phyloP scores from a whole-genome alignment of 1,140 invertebrate species.

The Drosophila auraria region DNA sequence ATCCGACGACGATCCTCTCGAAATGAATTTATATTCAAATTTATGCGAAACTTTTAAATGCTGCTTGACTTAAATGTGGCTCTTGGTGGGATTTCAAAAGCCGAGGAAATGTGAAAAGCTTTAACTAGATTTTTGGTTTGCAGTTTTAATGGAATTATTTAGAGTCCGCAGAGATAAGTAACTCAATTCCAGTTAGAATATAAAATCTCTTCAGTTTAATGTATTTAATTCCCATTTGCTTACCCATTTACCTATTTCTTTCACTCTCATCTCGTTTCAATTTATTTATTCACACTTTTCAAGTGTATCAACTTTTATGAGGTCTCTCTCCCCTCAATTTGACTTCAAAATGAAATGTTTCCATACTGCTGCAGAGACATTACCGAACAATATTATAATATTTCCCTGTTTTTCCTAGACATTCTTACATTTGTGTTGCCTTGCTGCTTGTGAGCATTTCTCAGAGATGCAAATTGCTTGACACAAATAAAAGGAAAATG shows the following conservation, averaged over 20 bases:
- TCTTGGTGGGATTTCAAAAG: background rate
- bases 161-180: background rate
- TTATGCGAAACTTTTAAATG: slow-evolving; percentile 53
- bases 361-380: slow-evolving; percentile 18
- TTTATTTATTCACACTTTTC: slow-evolving; percentile 7
- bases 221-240: background rate
- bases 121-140: slow-evolving; percentile 3
- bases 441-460: slow-evolving; percentile 34
- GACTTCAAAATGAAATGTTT: slow-evolving; percentile 10
- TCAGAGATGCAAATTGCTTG: slow-evolving; percentile 72
- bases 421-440: slow-evolving; percentile 2
- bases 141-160: background rate
- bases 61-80: slow-evolving; percentile 18
- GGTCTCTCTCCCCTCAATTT: background rate
- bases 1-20: slow-evolving; percentile 12
- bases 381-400: slow-evolving; percentile 41
- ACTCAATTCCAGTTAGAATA: background rate
- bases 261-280: background rate
- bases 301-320: slow-evolving; percentile 11
- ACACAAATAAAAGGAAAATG: slow-evolving; percentile 42
- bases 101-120: slow-evolving; percentile 7
- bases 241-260: background rate
- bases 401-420: slow-evolving; percentile 40
- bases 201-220: background rate
- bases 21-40: slow-evolving; percentile 56